These are phyloP conservation scores for Limanda limanda DNA, from an alignment of 2,113 vertebrate genomes.

Conservation along the genomic window DNA sequence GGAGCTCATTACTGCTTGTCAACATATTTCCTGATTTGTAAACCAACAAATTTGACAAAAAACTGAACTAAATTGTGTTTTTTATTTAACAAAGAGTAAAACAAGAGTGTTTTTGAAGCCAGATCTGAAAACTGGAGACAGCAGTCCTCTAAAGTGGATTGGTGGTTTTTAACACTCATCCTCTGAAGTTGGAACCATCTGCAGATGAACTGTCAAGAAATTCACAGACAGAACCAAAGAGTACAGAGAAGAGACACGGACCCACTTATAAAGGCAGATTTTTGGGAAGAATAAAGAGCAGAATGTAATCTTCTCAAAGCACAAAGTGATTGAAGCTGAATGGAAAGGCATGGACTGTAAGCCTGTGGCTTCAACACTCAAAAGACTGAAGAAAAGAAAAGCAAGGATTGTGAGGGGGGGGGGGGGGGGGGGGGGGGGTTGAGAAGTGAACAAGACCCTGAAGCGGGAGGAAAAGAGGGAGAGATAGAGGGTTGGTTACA, in stretches of 20 bases:
- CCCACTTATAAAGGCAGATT: conserved; percentile 32
- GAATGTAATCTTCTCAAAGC: conserved; percentile 50
- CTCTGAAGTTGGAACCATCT: conserved; percentile 40
- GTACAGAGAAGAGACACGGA: conserved; percentile 7
- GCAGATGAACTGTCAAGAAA: conserved; percentile 10
- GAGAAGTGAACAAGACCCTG: conserved; percentile 26
- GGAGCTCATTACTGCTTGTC: neutral
- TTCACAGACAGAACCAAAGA: conserved; percentile 42
- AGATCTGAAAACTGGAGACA: conserved; percentile 14
- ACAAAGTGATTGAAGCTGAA: conserved; percentile 42
- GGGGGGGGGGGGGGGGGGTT: no score
- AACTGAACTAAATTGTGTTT: neutral
- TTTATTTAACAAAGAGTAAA: neutral
- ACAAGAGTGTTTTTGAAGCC: conserved; percentile 1
- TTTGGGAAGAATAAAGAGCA: conserved; percentile 30
- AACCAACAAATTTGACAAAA: conserved; percentile 6
- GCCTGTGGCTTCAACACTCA: conserved; percentile 3
- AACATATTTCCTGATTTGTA: conserved; percentile 19
- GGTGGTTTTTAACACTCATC: conserved; percentile 27
- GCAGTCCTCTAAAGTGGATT: conserved; percentile 6
- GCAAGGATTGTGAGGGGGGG: conserved; percentile 5
- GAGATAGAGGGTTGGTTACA: conserved; percentile 28
- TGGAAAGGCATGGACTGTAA: conserved; percentile 40
- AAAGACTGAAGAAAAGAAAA: conserved; percentile 30
- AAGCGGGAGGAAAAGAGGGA: no score